A percentile compares a stretch with the other conserved stretches of the same genome.
Evolutionary conservation across 2,797 vertebrate genomes (phyloP).

Genomic region (Lagocephalus sceleratus): DNA sequence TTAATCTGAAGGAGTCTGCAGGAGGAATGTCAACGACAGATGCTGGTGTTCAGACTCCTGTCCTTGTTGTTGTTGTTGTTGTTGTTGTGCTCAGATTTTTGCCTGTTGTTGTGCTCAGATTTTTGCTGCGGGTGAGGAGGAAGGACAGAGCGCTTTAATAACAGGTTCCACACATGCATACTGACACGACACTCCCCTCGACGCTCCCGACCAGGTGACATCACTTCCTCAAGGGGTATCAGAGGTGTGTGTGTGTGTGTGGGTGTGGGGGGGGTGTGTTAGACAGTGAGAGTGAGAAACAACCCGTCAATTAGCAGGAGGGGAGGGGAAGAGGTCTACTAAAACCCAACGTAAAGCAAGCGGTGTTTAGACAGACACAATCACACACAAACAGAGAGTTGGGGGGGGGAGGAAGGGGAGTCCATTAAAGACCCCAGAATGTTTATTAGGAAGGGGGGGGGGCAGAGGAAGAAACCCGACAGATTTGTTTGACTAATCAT

Average conservation of each 20-base stretch:
- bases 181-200: conserved; percentile 32
- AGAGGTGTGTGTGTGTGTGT: conserved; percentile 7
- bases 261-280: conserved; percentile 3
- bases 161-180: conserved; percentile 28
- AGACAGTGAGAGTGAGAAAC: conserved; percentile 35
- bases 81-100: conserved; percentile 8
- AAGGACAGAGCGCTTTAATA: conserved; percentile 35
- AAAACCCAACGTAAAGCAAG: conserved; percentile 38
- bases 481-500: conserved; percentile 45
- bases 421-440: conserved; percentile 21
- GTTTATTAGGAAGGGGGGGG: conserved; percentile 4
- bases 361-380: conserved; percentile 42
- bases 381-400: conserved; percentile 55
- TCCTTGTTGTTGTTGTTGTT: conserved; percentile 7
- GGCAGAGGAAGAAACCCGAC: not conserved
- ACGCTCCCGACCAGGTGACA: conserved; percentile 57
- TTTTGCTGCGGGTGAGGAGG: conserved; percentile 11
- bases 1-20: conserved; percentile 12
- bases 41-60: conserved; percentile 14
- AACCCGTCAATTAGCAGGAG: conserved; percentile 45
- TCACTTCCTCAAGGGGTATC: conserved; percentile 39
- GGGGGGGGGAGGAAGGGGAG: conserved; percentile 28
- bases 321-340: conserved; percentile 33
- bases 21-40: conserved; percentile 10
- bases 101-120: conserved; percentile 3